Conservation (phyloP, 2,113 vertebrate species). For the Triplophysa rosa region DNA sequence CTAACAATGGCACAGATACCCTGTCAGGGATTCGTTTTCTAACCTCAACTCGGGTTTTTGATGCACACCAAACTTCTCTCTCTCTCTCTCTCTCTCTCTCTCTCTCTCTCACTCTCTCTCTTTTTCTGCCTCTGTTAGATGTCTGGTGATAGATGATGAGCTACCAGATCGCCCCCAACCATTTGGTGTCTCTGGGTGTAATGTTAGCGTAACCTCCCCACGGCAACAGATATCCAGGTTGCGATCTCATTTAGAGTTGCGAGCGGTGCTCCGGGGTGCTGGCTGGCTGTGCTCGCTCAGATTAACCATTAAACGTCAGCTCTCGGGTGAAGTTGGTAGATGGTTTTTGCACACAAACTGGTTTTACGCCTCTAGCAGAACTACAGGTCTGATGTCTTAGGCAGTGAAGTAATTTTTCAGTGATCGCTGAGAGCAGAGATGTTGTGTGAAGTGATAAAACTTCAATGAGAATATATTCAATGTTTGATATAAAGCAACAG, state of each 20-base stretch:
- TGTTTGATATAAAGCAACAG: too few species aligned
- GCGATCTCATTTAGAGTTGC: constrained; percentile 1
- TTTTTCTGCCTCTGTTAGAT: not conserved
- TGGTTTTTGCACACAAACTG: not conserved
- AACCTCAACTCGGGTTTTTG: not conserved
- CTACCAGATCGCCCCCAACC: not conserved
- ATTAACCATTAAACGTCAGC: not conserved
- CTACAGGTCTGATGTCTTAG: not conserved
- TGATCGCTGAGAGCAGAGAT: too few species aligned
- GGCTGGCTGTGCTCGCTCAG: not conserved
- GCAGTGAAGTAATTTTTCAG: too few species aligned
- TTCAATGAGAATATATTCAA: too few species aligned
- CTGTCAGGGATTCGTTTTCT: not conserved
- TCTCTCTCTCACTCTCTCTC: not conserved
- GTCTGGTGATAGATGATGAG: constrained; percentile 8
- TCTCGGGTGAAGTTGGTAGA: not conserved
- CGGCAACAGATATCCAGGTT: not conserved
- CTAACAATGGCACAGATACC: not conserved
- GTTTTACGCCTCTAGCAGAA: not conserved
- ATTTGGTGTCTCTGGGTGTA: not conserved
- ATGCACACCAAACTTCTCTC: not conserved
- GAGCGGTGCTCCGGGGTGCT: not conserved
- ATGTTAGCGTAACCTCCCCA: not conserved
- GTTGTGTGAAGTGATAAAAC: too few species aligned
- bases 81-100: not conserved